Conservation (phyloP, 2,797 vertebrate species). For the Scolopax bukidnonensis region DNA sequence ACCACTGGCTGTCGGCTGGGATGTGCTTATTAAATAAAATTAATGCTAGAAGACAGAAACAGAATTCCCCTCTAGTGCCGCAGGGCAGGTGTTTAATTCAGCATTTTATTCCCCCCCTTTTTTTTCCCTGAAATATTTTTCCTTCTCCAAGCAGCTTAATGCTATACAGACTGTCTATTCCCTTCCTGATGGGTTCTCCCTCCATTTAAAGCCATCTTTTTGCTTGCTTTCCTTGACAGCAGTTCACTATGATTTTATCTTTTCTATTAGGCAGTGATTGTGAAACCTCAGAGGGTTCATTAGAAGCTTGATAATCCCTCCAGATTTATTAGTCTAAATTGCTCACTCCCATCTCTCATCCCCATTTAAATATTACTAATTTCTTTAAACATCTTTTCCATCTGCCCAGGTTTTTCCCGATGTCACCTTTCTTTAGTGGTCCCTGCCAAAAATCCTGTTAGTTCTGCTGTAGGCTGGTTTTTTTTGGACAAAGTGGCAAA, state of each 20-base stretch:
- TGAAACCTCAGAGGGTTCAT: slow-evolving; percentile 73
- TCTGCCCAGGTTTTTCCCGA: slow-evolving; percentile 60
- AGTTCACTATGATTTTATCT: slow-evolving; percentile 71
- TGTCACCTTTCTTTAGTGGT: slow-evolving; percentile 44
- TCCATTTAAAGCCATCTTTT: slow-evolving; percentile 7
- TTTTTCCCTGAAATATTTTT: slow-evolving; percentile 13
- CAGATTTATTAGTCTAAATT: slow-evolving; percentile 78
- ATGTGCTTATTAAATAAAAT: slow-evolving; percentile 48
- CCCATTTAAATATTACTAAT: slow-evolving; percentile 69
- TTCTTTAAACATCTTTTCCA: slow-evolving; percentile 59
- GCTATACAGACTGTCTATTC: background rate
- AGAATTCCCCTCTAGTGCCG: slow-evolving; percentile 33
- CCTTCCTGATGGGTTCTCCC: background rate
- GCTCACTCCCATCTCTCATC: slow-evolving; percentile 51
- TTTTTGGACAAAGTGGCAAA: background rate
- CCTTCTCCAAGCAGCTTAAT: background rate
- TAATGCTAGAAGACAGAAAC: slow-evolving; percentile 51
- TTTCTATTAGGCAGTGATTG: slow-evolving; percentile 69
- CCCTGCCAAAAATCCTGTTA: slow-evolving; percentile 42
- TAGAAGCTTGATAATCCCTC: slow-evolving; percentile 75
- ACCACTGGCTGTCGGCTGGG: background rate
- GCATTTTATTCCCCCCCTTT: slow-evolving; percentile 11
- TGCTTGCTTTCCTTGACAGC: slow-evolving; percentile 26
- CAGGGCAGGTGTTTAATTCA: slow-evolving; percentile 44
- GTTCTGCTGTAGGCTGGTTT: background rate